These are phyloP conservation scores for Trichechus manatus DNA, from an alignment of 2,113 vertebrate genomes.

Conservation along the genomic window DNA sequence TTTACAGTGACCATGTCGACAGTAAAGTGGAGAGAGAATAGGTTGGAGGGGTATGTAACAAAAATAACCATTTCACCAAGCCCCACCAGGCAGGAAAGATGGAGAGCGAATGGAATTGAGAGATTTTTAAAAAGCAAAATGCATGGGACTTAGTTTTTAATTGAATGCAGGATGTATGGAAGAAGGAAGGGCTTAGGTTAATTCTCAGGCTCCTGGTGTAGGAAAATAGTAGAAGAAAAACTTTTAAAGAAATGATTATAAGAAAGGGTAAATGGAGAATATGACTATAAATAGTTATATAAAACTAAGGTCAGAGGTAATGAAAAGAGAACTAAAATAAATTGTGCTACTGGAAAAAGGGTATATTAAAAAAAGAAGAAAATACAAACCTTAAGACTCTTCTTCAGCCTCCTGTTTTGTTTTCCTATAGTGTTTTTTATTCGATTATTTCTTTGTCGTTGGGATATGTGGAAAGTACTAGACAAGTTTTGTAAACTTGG, in stretches of 20 bases:
- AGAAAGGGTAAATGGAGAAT: background rate
- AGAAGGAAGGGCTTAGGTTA: background rate
- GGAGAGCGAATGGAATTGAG: background rate
- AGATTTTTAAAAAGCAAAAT: background rate
- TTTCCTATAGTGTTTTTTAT: background rate
- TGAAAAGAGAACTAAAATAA: background rate
- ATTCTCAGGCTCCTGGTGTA: background rate
- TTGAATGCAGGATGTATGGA: background rate
- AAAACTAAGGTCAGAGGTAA: background rate
- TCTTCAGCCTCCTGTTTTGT: background rate
- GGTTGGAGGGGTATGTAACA: background rate
- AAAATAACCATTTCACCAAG: background rate
- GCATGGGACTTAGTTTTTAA: background rate
- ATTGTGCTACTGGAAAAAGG: background rate
- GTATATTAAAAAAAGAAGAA: background rate
- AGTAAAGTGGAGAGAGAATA: background rate
- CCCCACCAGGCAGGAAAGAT: background rate
- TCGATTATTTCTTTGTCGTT: background rate
- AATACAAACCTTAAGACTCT: background rate
- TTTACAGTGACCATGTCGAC: background rate
- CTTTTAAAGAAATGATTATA: background rate
- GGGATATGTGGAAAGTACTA: conserved; percentile 25
- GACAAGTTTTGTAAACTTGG: background rate
- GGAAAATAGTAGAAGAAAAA: background rate
- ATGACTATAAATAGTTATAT: background rate